These are phyloP conservation scores for Pachymerium ferrugineum DNA, from an alignment of 2,888 invertebrate genomes.

Conservation along the genomic window DNA sequence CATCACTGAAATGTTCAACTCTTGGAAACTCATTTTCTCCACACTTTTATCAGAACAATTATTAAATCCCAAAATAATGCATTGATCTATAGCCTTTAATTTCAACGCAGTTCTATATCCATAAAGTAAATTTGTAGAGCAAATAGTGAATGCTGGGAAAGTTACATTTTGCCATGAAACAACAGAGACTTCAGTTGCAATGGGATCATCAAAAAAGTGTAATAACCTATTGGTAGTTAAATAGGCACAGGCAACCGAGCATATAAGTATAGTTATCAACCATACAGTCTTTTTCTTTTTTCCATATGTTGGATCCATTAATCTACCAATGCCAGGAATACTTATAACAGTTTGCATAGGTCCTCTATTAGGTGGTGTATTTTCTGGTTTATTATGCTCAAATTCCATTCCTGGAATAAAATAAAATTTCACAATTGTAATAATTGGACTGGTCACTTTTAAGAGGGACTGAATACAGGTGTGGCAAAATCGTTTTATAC, in stretches of 20 bases:
- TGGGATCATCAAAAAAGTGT: not conserved
- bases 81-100: not conserved
- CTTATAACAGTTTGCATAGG: no score
- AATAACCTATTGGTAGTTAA: not conserved
- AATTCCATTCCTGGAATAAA: no score
- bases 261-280: not conserved
- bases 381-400: no score
- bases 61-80: no score
- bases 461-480: no score
- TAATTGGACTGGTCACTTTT: no score
- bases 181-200: not conserved
- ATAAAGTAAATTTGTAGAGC: not conserved
- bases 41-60: no score
- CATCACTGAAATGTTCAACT: no score
- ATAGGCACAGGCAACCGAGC: not conserved
- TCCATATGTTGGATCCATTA: not conserved
- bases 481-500: no score
- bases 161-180: not conserved
- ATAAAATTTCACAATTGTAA: no score
- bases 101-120: not conserved
- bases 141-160: not conserved
- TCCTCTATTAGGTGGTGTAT: no score
- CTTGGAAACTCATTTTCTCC: no score
- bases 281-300: not conserved
- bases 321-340: not conserved